Percentiles rank a stretch among this genome's conserved stretches.
Evolutionary conservation across 2,888 invertebrate species (phyloP).

Genomic region (Caenorhabditis sp.): DNA sequence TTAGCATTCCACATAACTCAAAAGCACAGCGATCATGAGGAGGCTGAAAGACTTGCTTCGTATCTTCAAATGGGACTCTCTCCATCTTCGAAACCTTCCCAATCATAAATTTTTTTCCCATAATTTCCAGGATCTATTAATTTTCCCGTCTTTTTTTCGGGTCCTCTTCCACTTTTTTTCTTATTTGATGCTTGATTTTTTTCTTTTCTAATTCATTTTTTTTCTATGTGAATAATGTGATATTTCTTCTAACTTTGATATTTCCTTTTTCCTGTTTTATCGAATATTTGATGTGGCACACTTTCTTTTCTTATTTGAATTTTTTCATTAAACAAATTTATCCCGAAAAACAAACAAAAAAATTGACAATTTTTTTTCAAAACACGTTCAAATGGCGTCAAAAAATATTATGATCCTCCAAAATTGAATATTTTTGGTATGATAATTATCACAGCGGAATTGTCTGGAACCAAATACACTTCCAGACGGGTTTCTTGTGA

Average conservation of each 20-base stretch:
- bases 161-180: too few relatives aligned
- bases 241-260: too few relatives aligned
- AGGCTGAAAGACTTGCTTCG: conserved; percentile 10
- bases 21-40: conserved; percentile 11
- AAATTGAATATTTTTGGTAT: background rate
- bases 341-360: background rate
- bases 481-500: too few relatives aligned
- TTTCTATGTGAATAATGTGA: too few relatives aligned
- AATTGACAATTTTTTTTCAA: background rate
- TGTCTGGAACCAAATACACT: background rate
- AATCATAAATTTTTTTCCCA: background rate
- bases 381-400: background rate
- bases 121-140: background rate
- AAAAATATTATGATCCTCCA: background rate
- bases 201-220: too few relatives aligned
- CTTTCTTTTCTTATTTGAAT: too few relatives aligned
- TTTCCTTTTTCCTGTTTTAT: too few relatives aligned
- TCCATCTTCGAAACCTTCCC: conserved; percentile 5
- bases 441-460: background rate
- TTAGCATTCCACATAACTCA: conserved; percentile 25
- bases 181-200: too few relatives aligned
- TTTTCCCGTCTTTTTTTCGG: background rate
- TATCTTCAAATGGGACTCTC: conserved; percentile 28
- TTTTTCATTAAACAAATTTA: background rate
- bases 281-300: background rate